Base-by-base conservation (phyloP, 2,888 invertebrate species). In the Dolomedes plantarius region DNA sequence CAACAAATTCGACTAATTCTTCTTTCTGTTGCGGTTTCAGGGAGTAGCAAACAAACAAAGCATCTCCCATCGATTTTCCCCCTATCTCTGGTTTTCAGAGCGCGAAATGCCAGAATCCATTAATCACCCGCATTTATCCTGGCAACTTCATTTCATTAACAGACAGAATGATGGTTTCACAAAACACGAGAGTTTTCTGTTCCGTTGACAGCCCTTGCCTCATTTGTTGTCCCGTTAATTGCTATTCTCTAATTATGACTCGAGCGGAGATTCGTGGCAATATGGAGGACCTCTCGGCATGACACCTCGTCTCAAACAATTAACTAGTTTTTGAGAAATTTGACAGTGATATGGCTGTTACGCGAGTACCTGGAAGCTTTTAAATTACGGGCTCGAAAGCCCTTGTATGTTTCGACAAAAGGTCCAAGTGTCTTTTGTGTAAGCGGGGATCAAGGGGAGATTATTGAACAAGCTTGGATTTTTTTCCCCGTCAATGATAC, bases 71-170 rank as follows among this genome's bases (percentile, higher is more conserved):
- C 23, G 56, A 56, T 56, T 56, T 56, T 56, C 23, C 6, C 23
- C 16, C 23, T 23, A 56, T 56, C 23, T 56, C 23, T 1, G 5
- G 56, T 56, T 23, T 56, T n/a, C 56, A 23, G 23, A 56, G 56
- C 23, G 56, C 23, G 5, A 23, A 56, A 56, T n/a, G 19, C 5
- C 56, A 56, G 19, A 13, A 36, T 62, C 41, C 74, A 81, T 81
- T 81, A 75, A 75, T 75, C 81, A 69, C 16, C 64, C 62, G 62
- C 74, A 39, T 62, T 69, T 73, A 41, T 6, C 23, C 67, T 41
- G 46, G 62, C 41, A 75, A 56, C 81, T 69, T 75, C 81, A 81
- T 81, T 81, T 81, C 75, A 81, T 81, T 81, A 75, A 62, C 23
- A 74, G 75, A 62, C 73, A 75, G 64, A 23, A 27, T 41, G 23